Evolutionary conservation across 2,797 vertebrate species (phyloP), one percentile per base, ranked within the genome.

Genomic region (Eulemur mongoz): DNA sequence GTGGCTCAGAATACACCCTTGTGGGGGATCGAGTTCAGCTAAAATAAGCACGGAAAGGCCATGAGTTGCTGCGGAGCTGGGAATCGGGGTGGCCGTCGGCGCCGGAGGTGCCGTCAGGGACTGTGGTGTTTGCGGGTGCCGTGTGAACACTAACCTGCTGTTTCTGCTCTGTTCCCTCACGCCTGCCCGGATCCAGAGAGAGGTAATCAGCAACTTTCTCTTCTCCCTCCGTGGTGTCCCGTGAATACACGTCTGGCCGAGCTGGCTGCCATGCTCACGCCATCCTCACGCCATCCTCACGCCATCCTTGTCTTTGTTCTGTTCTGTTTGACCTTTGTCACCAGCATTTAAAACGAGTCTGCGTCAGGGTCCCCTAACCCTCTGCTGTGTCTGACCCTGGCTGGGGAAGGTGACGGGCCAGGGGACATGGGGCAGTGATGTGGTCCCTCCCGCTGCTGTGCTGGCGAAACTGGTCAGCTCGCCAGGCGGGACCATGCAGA

Each of bases 161-260:
- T 98, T 98, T 99, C 98, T 98, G 96, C 98, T 98, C 97, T 99
- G 59, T 98, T 98, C 98, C 98, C 98, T 98, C 98, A 98, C 97
- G 99, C 99, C 98, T 98, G 92, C 99, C 96, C n/a, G 99, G 99
- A 99, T 95, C 98, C 99, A 99, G 99, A 98, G 99, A 99, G 98
- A 99, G 99, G 99, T 99, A 99, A 99, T 97, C 89, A 3, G 65
- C 89, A 76, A 94, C 12, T 2, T 97, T 98, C 97, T 69, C 97
- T 89, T 43, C 14, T 79, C 25, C 89, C 38, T 92, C 54, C 4
- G 20, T 18, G 48, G 4, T 96, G 92, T 97, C 79, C 89, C 3
- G 3, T 23, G 23, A 23, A 4, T 93, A n/a, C 67, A 40, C 93
- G 98, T 96, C 96, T 0, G 10, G 84, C 97, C 84, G 1, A 76